Evolutionary conservation across 2,797 vertebrate genomes (phyloP).

Genomic region (Karalla daura): DNA sequence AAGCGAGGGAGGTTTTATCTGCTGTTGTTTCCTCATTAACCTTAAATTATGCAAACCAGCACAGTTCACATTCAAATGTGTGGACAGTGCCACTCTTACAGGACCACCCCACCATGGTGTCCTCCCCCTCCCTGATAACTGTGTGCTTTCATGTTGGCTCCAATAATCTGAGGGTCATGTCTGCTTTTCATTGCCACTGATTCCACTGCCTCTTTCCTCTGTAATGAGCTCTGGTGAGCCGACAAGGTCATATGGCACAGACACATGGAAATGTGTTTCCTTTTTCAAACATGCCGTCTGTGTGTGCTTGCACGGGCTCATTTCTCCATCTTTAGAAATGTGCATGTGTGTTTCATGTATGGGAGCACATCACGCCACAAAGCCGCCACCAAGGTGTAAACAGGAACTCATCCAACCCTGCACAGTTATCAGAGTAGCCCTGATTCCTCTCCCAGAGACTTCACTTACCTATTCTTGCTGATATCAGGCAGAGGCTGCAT

Average conservation of each 20-base stretch:
- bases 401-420: constrained; percentile 21
- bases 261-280: constrained; percentile 42
- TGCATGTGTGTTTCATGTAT: constrained; percentile 19
- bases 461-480: constrained; percentile 39
- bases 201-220: constrained; percentile 48
- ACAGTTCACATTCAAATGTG: constrained; percentile 66
- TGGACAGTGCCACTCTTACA: constrained; percentile 40
- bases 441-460: constrained; percentile 4
- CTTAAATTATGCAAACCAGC: constrained; percentile 84
- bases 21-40: constrained; percentile 82
- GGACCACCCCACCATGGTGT: background rate
- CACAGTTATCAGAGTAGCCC: background rate
- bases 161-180: constrained; percentile 70
- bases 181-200: constrained; percentile 58
- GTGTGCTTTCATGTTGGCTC: constrained; percentile 65
- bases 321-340: constrained; percentile 16
- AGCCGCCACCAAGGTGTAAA: constrained; percentile 48
- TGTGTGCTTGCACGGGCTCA: constrained; percentile 21
- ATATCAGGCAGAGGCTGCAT: constrained; percentile 36
- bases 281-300: constrained; percentile 11
- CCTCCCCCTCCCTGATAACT: constrained; percentile 1
- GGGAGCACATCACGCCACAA: constrained; percentile 15
- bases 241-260: constrained; percentile 52
- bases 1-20: constrained; percentile 68
- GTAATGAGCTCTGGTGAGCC: constrained; percentile 72